Percentiles rank a stretch among this genome's conserved stretches.
These are phyloP conservation scores for Campoplex nolae DNA, from an alignment of 2,888 invertebrate genomes.

Conservation along the genomic window DNA sequence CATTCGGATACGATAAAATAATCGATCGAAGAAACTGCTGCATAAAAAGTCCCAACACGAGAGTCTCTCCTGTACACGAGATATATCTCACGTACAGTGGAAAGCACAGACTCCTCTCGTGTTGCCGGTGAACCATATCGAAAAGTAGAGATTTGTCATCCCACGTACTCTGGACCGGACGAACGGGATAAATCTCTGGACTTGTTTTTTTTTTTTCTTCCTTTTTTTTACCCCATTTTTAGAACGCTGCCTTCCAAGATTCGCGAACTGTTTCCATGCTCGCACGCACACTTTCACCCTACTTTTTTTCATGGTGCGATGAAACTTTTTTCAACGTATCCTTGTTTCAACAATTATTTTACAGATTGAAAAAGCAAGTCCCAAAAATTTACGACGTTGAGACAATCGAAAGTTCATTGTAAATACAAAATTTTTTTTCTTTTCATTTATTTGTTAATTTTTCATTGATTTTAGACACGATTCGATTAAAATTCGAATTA, in stretches of 20 bases:
- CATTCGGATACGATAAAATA: conserved; percentile 62
- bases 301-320: conserved; percentile 13
- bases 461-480: too few species aligned
- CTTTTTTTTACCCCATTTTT: conserved; percentile 37
- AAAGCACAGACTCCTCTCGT: conserved; percentile 38
- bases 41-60: conserved; percentile 37
- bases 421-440: too few species aligned
- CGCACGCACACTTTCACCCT: conserved; percentile 68
- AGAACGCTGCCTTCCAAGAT: not conserved
- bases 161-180: conserved; percentile 72
- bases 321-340: not conserved
- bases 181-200: conserved; percentile 31
- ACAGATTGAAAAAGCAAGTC: too few species aligned
- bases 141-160: conserved; percentile 77
- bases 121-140: conserved; percentile 70
- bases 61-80: not conserved
- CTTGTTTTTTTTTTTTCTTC: conserved; percentile 15
- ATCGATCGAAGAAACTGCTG: conserved; percentile 57
- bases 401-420: too few species aligned
- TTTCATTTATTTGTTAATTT: too few species aligned
- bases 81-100: conserved; percentile 39
- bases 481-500: too few species aligned
- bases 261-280: not conserved
- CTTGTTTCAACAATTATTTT: too few species aligned
- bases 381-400: too few species aligned